These are phyloP conservation scores for Erannis defoliaria DNA, from an alignment of 2,888 invertebrate genomes.

Conservation along the genomic window DNA sequence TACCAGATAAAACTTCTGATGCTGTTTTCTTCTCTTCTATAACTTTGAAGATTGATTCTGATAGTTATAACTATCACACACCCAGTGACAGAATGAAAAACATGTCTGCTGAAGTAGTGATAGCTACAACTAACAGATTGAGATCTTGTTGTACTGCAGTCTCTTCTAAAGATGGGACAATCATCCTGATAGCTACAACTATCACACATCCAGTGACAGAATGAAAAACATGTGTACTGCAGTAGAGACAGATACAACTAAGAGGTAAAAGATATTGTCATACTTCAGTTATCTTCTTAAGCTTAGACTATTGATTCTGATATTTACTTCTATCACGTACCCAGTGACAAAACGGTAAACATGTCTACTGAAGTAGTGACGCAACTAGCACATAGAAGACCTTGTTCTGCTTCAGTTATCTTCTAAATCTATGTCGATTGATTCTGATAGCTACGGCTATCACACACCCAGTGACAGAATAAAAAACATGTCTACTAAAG, in stretches of 20 bases:
- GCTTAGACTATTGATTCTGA: conserved; percentile 20
- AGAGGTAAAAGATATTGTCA: neutral
- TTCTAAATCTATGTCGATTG: conserved; percentile 22
- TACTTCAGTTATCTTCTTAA: conserved; percentile 20
- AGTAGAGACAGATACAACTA: conserved; percentile 37
- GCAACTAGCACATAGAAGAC: neutral
- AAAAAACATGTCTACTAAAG: conserved; percentile 43
- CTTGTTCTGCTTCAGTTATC: too few relatives aligned
- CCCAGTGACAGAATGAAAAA: conserved; percentile 39
- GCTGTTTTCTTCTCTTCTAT: neutral
- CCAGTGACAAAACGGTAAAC: neutral
- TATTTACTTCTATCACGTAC: neutral
- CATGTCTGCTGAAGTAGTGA: conserved; percentile 44
- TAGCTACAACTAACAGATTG: conserved; percentile 24
- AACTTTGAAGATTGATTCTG: conserved; percentile 4
- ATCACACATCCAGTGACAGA: conserved; percentile 41
- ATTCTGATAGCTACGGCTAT: conserved; percentile 3
- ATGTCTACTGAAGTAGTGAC: neutral
- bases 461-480: conserved; percentile 35
- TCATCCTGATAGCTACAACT: neutral
- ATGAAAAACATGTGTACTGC: conserved; percentile 41
- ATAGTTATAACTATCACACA: conserved; percentile 19
- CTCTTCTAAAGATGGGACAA: neutral
- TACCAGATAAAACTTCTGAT: neutral
- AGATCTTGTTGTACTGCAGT: neutral